phyloP scores from a whole-genome alignment of 1,140 invertebrate genomes.

The Brachionus calyciflorus region DNA sequence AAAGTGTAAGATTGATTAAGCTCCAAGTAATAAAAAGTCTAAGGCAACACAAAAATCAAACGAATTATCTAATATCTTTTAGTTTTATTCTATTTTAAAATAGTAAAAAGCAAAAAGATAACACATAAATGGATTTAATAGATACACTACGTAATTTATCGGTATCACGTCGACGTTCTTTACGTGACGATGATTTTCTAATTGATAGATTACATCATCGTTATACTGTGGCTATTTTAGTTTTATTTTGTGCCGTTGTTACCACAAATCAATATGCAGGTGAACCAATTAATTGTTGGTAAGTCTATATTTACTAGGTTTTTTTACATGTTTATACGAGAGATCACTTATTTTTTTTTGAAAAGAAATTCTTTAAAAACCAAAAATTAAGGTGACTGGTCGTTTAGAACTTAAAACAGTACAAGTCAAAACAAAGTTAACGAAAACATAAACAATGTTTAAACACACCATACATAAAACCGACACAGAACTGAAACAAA shows the following conservation, averaged over 20 bases:
- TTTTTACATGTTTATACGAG: not conserved
- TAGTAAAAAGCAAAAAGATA: not conserved
- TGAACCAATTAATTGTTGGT: conserved; percentile 50
- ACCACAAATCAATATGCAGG: conserved; percentile 38
- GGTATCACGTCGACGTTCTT: conserved; percentile 9
- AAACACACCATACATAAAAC: too few relatives aligned
- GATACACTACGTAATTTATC: conserved; percentile 41
- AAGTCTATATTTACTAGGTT: not conserved
- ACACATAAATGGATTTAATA: conserved; percentile 32
- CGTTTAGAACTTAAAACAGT: too few relatives aligned
- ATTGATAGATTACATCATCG: conserved; percentile 44
- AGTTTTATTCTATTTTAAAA: too few relatives aligned
- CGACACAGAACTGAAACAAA: too few relatives aligned
- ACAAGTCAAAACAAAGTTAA: too few relatives aligned
- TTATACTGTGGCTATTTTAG: conserved; percentile 38
- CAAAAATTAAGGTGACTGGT: too few relatives aligned
- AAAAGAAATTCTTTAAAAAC: not conserved
- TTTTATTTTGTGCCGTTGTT: conserved; percentile 35
- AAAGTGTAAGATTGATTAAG: too few relatives aligned
- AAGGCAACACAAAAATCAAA: too few relatives aligned
- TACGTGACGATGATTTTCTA: conserved; percentile 43
- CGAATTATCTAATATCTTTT: too few relatives aligned
- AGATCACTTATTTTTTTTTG: not conserved
- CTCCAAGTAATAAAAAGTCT: too few relatives aligned
- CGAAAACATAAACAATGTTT: too few relatives aligned